Evolutionary conservation across 2,113 vertebrate species (phyloP).

Genomic region (Hylia prasina): DNA sequence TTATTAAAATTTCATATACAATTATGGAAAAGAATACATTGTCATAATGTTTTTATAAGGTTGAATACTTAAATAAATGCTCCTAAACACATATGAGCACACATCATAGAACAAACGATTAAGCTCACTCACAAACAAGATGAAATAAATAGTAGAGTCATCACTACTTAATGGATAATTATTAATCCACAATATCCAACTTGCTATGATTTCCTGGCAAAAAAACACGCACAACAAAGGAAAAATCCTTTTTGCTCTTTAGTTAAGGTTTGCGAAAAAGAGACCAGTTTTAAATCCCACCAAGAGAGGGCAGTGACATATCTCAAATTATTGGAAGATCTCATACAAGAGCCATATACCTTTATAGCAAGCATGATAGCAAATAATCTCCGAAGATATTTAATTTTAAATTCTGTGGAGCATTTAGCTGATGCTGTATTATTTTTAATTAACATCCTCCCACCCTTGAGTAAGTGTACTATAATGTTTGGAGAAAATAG

Average conservation of each 20-base stretch:
- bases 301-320: slow-evolving; percentile 62
- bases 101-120: background rate
- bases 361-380: background rate
- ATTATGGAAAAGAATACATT: background rate
- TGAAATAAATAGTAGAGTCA: background rate
- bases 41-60: background rate
- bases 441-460: slow-evolving; percentile 28
- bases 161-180: background rate
- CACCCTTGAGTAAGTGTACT: background rate
- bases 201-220: background rate
- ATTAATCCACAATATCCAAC: background rate
- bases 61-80: background rate
- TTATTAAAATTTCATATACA: background rate
- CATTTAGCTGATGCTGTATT: slow-evolving; percentile 18
- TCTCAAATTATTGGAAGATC: background rate
- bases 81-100: fast-evolving
- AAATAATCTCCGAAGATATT: slow-evolving; percentile 21
- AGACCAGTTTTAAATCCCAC: slow-evolving; percentile 1
- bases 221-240: background rate
- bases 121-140: background rate
- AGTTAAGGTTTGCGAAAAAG: background rate
- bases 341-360: background rate
- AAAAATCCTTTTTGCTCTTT: background rate
- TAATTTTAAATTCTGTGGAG: slow-evolving; percentile 12
- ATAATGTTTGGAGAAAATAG: background rate